Evolutionary conservation across 2,888 invertebrate genomes (phyloP).

Genomic region (Phengaris alcon): DNA sequence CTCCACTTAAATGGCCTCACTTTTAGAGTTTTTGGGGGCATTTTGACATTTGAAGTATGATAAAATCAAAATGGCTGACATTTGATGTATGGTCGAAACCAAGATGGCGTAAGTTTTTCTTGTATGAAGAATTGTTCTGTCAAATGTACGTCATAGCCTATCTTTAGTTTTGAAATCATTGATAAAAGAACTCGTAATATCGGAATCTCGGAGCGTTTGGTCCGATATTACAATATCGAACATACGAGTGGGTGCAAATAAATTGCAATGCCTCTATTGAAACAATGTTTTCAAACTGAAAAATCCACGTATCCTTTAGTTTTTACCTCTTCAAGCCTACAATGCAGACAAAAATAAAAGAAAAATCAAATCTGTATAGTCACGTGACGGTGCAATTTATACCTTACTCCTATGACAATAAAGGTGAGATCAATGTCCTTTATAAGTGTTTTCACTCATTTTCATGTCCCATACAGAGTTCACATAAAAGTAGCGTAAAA

Average conservation of each 20-base stretch:
- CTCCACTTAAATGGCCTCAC: too few relatives aligned
- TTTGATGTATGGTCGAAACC: too few relatives aligned
- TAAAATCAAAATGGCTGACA: too few relatives aligned
- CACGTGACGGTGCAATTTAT: not conserved
- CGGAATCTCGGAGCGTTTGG: too few relatives aligned
- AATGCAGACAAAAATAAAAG: conserved; percentile 24
- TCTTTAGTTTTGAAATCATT: too few relatives aligned
- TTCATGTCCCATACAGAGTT: not conserved
- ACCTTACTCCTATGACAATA: not conserved
- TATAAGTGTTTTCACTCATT: not conserved
- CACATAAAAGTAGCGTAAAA: not conserved
- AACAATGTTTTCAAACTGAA: not conserved
- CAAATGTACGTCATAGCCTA: too few relatives aligned
- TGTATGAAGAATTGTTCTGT: too few relatives aligned
- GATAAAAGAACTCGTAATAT: too few relatives aligned
- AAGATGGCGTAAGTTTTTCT: too few relatives aligned
- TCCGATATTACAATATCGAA: too few relatives aligned
- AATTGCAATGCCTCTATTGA: not conserved
- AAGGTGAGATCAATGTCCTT: not conserved
- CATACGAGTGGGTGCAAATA: not conserved
- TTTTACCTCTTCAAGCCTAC: not conserved
- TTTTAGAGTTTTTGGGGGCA: too few relatives aligned
- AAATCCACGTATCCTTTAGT: not conserved
- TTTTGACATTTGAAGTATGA: too few relatives aligned
- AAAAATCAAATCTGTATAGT: not conserved